These are phyloP conservation scores for Pyrocoelia pectoralis DNA, from an alignment of 2,888 invertebrate genomes.

Conservation along the genomic window DNA sequence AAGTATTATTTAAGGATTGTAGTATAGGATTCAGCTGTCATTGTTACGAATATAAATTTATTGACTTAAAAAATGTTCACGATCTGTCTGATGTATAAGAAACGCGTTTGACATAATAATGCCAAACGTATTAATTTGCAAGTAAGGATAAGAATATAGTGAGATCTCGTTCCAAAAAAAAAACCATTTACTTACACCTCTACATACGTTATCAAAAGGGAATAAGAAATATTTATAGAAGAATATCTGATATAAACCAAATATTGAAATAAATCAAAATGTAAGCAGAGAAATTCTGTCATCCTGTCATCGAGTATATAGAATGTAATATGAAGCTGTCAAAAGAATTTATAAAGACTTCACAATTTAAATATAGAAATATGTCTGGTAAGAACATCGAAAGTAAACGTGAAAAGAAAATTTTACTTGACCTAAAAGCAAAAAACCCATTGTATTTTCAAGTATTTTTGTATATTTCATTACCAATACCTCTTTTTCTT, in stretches of 20 bases:
- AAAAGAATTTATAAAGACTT: conserved; percentile 19
- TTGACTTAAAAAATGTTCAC: no score
- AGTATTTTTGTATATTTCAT: neutral
- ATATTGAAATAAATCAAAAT: conserved; percentile 13
- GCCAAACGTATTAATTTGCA: no score
- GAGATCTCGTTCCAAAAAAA: no score
- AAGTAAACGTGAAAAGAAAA: conserved; percentile 9
- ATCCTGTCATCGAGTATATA: conserved; percentile 16
- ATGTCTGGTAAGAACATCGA: conserved; percentile 5
- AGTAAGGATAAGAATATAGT: no score
- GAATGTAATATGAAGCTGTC: conserved; percentile 22
- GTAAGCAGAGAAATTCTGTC: conserved; percentile 13
- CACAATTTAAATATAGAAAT: conserved; percentile 14
- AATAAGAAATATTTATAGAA: conserved; percentile 1
- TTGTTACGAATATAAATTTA: no score
- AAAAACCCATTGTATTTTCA: neutral
- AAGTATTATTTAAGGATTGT: no score
- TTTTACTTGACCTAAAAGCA: conserved; percentile 11
- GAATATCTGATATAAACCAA: conserved; percentile 2
- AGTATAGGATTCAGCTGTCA: no score
- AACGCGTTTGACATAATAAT: no score
- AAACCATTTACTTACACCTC: no score
- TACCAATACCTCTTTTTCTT: neutral
- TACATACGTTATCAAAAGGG: no score
- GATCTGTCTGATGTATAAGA: no score